Evolutionary conservation across 37 sponge, comb jelly and placozoan genomes (phyloP), one percentile per base, ranked within the genome.

Genomic region (Axinella damicornis): DNA sequence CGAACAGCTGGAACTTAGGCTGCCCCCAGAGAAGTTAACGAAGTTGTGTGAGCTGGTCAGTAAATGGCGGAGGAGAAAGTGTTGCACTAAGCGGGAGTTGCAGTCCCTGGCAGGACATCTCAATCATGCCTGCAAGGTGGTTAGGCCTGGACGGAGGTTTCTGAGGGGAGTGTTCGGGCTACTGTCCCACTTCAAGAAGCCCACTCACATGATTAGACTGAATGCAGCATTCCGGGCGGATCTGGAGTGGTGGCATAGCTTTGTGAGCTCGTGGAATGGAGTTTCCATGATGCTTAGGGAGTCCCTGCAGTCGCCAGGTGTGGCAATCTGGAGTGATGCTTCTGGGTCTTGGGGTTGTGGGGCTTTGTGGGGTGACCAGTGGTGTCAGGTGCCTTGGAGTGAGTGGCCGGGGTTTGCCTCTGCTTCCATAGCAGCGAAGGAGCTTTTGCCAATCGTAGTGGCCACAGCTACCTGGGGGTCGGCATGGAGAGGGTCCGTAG

Each of bases 41-140:
- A 74, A 56, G 56, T 32, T 74, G 6, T 15, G 58, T 1, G 75
- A 74, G 33, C 33, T 54, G 57, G 58, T 74, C 34, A 59, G 25
- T 31, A 57, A 55, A 31, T 74, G 75, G 75, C 55, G 75, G 9
- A 9, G 37, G 27, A 28, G 75, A 1, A 74, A 56, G 58, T 28
- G 59, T 11, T 74, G 75, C 33, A 28, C 32, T 6, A 74, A 74
- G 56, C 75, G 75, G 57, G 75, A 74, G 15, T 24, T 74, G 11
- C 75, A 74, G 17, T 74, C 75, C 1, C 75, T 77, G 38, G 64
- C 78, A 20, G 78, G 78, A 0, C n/a, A 77, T 25, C 78, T 77
- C 11, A 24, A 40, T 24, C 78, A 77, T 38, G 78, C 78, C 24
- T 61, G 64, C n/a, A 77, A 77, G 28, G 78, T 77, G 41, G 34